Evolutionary conservation across 2,113 vertebrate genomes (phyloP).

Genomic region (Lepus europaeus): DNA sequence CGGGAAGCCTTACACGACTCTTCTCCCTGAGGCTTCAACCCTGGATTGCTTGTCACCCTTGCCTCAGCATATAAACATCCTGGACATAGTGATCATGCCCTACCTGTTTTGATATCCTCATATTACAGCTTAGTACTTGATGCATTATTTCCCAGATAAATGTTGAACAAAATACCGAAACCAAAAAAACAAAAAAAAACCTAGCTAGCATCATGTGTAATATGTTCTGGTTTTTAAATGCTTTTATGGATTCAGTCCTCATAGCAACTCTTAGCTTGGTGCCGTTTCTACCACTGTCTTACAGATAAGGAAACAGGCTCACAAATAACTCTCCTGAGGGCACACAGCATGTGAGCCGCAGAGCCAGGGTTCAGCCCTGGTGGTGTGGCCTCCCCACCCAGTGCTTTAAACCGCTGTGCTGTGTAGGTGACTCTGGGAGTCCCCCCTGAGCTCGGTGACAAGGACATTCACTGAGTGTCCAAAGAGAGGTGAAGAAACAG

Average conservation of each 20-base stretch:
- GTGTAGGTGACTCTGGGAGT: neutral
- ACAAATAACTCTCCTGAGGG: neutral
- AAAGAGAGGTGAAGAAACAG: constrained; percentile 15
- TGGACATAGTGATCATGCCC: neutral
- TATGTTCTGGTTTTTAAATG: constrained; percentile 49
- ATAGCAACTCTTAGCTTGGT: neutral
- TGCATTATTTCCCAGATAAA: constrained; percentile 34
- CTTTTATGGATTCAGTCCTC: neutral
- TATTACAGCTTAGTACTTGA: constrained; percentile 12
- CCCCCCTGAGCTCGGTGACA: neutral
- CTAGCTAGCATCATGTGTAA: constrained; percentile 8
- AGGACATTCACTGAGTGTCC: neutral
- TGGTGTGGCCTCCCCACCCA: neutral
- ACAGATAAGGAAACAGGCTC: constrained; percentile 1
- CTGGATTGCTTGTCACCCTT: constrained; percentile 1
- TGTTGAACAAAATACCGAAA: neutral
- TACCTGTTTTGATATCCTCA: constrained; percentile 30
- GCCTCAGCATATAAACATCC: constrained; percentile 17
- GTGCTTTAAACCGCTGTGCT: neutral
- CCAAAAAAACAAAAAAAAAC: neutral
- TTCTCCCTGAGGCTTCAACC: neutral
- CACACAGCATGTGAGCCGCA: neutral
- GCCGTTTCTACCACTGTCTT: constrained; percentile 14
- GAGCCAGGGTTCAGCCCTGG: neutral
- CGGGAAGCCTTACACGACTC: constrained; percentile 9